These are phyloP conservation scores for Acarapis woodi DNA, from an alignment of 1,140 invertebrate species.

Conservation along the genomic window DNA sequence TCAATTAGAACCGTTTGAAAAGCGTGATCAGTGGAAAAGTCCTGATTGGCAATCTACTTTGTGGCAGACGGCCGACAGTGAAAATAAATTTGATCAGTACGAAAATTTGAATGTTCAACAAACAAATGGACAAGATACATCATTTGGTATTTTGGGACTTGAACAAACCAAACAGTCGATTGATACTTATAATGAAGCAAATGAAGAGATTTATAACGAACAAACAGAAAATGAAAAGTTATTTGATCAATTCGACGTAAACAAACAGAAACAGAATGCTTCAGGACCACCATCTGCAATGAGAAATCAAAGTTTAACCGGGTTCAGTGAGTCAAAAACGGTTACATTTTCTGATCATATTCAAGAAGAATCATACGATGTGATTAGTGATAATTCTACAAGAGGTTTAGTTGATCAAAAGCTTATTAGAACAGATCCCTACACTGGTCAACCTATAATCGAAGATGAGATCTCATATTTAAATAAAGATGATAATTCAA, in stretches of 20 bases:
- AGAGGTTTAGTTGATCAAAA: background rate
- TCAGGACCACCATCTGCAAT: constrained; percentile 2
- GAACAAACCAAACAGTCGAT: no score
- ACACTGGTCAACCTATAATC: background rate
- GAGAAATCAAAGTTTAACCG: constrained; percentile 3
- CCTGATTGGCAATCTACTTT: no score
- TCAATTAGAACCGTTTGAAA: no score
- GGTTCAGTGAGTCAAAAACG: constrained; percentile 9
- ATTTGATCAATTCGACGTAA: background rate
- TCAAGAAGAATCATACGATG: constrained; percentile 3
- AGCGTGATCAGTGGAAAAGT: no score
- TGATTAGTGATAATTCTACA: no score
- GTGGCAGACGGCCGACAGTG: no score
- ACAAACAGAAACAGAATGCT: background rate
- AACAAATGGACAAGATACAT: no score
- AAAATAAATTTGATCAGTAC: no score
- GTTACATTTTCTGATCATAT: constrained; percentile 9
- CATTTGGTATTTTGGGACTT: no score
- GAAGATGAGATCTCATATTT: background rate
- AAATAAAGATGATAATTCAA: background rate
- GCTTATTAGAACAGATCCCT: background rate
- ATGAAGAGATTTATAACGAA: no score
- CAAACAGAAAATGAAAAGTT: constrained; percentile 4
- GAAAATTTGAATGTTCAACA: no score
- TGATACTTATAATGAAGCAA: no score